Base-by-base conservation (phyloP, 2,797 vertebrate genomes). In the Cephalopachus bancanus region DNA sequence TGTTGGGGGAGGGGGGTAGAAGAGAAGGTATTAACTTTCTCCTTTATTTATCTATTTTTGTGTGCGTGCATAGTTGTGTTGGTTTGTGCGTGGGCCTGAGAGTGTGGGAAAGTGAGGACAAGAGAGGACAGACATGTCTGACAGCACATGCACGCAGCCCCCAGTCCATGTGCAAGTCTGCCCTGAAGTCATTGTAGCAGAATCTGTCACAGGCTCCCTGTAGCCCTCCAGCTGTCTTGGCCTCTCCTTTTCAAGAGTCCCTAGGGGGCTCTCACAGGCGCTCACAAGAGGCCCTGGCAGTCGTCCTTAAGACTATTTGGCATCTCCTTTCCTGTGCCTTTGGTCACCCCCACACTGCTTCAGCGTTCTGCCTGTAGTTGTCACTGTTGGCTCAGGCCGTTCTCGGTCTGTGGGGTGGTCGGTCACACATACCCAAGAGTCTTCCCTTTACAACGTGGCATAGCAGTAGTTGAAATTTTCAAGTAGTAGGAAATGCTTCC, bases 131-230 rank as follows among this genome's bases (percentile, higher is more conserved):
- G 87, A 51, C 12, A 22, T 0, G 2, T 2, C 2, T 7, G 78
- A 3, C 0, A 3, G 37, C 5, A 4, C 44, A 14, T 0, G 1
- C 0, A 2, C 0, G 3, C 15, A n/a, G 15, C 55, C 9, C 20
- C 16, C 15, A 0, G 7, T 30, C 28, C 15, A 10, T 0, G 0
- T 19, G 55, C 26, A 17, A n/a, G 24, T 49, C 22, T 11, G 2
- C 20, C 64, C 49, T 14, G 1, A 59, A 16, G 44, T 37, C 37
- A 2, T 14, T 4, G 26, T 12, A 1, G n/a, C 7, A 72, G 85
- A 59, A 10, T 51, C 33, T 6, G 1, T 11, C 10, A 26, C 4
- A 3, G 80, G 4, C 49, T 8, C 10, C 33, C 24, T 26, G 4
- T 59, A 1, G 26, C 6, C 83, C 28, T n/a, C 26, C 60, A 24